Evolutionary conservation across 2,113 vertebrate genomes (phyloP).

Genomic region (Pterocles orientalis): DNA sequence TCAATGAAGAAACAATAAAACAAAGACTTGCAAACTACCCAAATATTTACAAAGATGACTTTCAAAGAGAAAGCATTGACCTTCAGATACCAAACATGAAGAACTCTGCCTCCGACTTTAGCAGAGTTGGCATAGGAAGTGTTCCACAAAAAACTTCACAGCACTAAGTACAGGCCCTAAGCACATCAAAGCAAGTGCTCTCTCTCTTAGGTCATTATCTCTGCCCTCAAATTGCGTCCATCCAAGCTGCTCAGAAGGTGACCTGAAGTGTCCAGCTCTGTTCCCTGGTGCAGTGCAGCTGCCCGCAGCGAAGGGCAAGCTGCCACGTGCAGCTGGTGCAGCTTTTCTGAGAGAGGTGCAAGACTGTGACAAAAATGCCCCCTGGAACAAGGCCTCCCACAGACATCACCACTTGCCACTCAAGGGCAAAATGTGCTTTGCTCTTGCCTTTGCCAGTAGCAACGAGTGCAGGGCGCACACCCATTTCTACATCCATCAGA

Average conservation of each 20-base stretch:
- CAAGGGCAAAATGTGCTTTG: background rate
- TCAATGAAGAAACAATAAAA: background rate
- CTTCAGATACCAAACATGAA: background rate
- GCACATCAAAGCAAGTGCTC: background rate
- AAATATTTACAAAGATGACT: background rate
- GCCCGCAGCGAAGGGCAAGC: background rate
- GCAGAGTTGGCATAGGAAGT: background rate
- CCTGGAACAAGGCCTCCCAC: background rate
- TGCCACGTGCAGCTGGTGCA: background rate
- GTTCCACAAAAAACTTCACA: background rate
- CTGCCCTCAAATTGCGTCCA: background rate
- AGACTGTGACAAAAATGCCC: background rate
- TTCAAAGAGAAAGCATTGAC: background rate
- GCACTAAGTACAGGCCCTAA: background rate
- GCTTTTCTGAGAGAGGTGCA: background rate
- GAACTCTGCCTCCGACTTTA: background rate
- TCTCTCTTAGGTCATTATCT: background rate
- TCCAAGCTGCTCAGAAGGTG: background rate
- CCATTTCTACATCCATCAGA: background rate
- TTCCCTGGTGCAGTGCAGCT: background rate
- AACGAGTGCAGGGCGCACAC: background rate
- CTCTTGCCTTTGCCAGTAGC: background rate
- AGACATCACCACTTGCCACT: background rate
- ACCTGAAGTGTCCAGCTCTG: background rate
- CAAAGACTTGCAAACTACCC: background rate